Base-by-base conservation (phyloP, 2,797 vertebrate genomes). In the Cynodonichthys magdalenae region DNA sequence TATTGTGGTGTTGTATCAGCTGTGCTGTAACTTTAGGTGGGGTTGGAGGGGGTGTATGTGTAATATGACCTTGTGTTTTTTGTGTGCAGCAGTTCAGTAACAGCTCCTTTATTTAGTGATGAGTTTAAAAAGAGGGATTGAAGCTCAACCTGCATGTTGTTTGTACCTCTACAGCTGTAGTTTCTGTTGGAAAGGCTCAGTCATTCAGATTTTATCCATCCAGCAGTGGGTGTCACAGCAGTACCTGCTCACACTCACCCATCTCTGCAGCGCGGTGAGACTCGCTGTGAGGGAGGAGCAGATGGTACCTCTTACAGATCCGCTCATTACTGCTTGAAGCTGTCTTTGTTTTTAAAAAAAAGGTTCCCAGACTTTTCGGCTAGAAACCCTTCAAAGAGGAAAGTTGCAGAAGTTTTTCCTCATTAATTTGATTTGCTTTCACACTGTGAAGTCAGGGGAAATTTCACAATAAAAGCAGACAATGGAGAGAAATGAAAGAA, bases 31-130 rank as follows among this genome's bases (percentile, higher is more conserved):
- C 68, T 83, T 75, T 34, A 71, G 58, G 71, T 63, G 42, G 58
- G 41, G 29, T 31, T 31, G 29, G 29, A 31, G 29, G 50, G 45
- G 42, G 63, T 24, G 24, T 24, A 54, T 4, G 0, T 12, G 63
- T 64, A 75, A 67, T 67, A 60, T 74, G 79, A 87, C 76, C 83
- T 90, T 80, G 82, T 74, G 78, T 79, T 31, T 31, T 31, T 31
- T 31, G 5, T 66, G 65, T 59, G 63, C 50, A 73, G 72, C 69
- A 78, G 72, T 75, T 31, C 29, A 3, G 48, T 48, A 69, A 58
- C 57, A 58, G 6, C 50, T 55, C 18, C 59, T 50, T 36, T 19
- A 3, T 6, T 48, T 18, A 29, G 55, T 42, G 29, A 31, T 8
- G 29, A 41, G 8, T 41, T 41, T 41, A 41, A 41, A 41, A 41